Evolutionary conservation across 2,797 vertebrate genomes (phyloP).

Genomic region (Florisuga fusca): DNA sequence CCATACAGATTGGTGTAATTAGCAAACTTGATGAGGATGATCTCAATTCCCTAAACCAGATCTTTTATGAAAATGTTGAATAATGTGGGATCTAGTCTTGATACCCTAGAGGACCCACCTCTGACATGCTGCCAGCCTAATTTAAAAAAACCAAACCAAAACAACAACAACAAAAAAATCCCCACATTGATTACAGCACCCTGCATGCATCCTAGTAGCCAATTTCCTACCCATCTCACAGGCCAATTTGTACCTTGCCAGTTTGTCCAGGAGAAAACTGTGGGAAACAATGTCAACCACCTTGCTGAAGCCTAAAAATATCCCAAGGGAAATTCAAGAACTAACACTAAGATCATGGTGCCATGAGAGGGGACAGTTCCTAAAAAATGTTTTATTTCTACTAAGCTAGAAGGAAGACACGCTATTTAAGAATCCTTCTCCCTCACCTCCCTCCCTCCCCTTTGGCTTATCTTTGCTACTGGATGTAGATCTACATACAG

Average conservation of each 20-base stretch:
- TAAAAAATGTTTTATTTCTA: background rate
- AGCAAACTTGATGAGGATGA: background rate
- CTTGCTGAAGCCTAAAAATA: background rate
- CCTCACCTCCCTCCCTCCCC: accelerated
- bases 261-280: background rate
- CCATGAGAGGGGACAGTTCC: background rate
- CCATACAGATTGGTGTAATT: background rate
- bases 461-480: background rate
- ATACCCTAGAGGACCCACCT: background rate
- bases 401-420: background rate
- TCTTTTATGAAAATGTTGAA: background rate
- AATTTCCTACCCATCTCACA: background rate
- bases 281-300: background rate
- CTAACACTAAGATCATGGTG: background rate
- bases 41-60: background rate
- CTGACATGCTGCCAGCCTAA: background rate
- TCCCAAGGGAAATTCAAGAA: background rate
- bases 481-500: background rate
- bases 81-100: background rate
- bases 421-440: background rate
- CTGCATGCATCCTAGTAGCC: background rate
- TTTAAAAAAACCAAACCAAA: background rate
- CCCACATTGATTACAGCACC: background rate
- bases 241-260: background rate
- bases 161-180: no score